Evolutionary conservation across 2,888 invertebrate species (phyloP).

Genomic region (Chrysolina haemoptera): DNA sequence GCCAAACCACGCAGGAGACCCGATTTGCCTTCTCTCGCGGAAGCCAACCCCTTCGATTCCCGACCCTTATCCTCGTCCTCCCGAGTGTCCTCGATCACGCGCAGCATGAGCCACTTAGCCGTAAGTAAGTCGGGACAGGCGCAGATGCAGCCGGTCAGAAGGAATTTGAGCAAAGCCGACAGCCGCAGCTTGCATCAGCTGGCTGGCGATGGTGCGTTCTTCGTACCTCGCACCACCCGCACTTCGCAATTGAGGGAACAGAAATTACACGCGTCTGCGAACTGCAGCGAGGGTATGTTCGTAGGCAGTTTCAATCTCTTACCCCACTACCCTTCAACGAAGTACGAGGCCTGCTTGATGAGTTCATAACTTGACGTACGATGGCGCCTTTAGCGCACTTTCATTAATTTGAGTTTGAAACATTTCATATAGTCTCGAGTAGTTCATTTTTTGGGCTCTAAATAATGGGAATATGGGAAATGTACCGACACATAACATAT

Average conservation of each 20-base stretch:
- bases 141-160: conserved; percentile 66
- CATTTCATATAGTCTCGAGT: too few relatives aligned
- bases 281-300: conserved; percentile 67
- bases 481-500: too few relatives aligned
- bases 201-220: conserved; percentile 61
- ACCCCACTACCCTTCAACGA: conserved; percentile 15
- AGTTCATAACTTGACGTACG: background rate
- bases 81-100: conserved; percentile 73
- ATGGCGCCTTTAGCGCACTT: too few relatives aligned
- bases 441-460: too few relatives aligned
- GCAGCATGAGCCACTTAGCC: conserved; percentile 82
- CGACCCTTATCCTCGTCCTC: conserved; percentile 64
- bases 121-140: conserved; percentile 69
- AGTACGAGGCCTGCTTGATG: background rate
- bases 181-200: conserved; percentile 69
- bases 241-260: conserved; percentile 68
- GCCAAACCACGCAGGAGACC: conserved; percentile 78
- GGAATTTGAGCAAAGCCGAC: conserved; percentile 66
- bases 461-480: too few relatives aligned
- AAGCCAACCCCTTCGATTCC: conserved; percentile 60
- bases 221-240: conserved; percentile 66
- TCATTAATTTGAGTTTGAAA: too few relatives aligned
- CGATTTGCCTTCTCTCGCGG: conserved; percentile 67
- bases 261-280: conserved; percentile 65
- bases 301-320: conserved; percentile 30